These are phyloP conservation scores for Andrena bicolor DNA, from an alignment of 2,888 invertebrate species.

Conservation along the genomic window DNA sequence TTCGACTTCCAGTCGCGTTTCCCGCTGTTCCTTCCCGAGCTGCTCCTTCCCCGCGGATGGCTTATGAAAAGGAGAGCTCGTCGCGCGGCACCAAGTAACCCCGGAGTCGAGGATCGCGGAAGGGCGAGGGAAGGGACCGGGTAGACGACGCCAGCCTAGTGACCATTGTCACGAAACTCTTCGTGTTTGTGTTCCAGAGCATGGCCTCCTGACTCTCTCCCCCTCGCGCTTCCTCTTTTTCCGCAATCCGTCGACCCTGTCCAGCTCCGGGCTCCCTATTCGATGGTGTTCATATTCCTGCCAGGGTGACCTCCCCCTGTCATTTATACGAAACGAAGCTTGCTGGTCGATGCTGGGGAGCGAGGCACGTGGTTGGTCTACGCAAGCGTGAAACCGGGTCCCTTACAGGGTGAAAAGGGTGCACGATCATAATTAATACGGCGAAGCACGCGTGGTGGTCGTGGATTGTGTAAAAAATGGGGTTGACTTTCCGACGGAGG, in stretches of 20 bases:
- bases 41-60: constrained; percentile 12
- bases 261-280: constrained; percentile 26
- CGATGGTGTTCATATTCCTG: constrained; percentile 47
- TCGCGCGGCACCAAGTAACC: constrained; percentile 12
- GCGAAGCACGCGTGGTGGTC: not conserved
- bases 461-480: not conserved
- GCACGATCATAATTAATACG: constrained; percentile 29
- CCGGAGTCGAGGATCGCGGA: constrained; percentile 6
- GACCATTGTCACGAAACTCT: constrained; percentile 46
- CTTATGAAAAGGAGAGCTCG: constrained; percentile 22
- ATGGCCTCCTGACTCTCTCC: not conserved
- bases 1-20: constrained; percentile 15
- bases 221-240: not conserved
- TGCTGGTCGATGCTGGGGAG: constrained; percentile 64
- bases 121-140: constrained; percentile 7
- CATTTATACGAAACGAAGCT: constrained; percentile 63
- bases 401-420: constrained; percentile 9
- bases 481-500: not conserved
- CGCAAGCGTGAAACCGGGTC: constrained; percentile 49
- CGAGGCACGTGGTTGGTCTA: constrained; percentile 48
- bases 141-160: constrained; percentile 7
- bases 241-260: constrained; percentile 29
- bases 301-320: constrained; percentile 27
- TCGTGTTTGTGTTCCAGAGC: constrained; percentile 39
- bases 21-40: constrained; percentile 13